Evolutionary conservation across 2,797 vertebrate species (phyloP).

Genomic region (Melanotaenia nigrans): DNA sequence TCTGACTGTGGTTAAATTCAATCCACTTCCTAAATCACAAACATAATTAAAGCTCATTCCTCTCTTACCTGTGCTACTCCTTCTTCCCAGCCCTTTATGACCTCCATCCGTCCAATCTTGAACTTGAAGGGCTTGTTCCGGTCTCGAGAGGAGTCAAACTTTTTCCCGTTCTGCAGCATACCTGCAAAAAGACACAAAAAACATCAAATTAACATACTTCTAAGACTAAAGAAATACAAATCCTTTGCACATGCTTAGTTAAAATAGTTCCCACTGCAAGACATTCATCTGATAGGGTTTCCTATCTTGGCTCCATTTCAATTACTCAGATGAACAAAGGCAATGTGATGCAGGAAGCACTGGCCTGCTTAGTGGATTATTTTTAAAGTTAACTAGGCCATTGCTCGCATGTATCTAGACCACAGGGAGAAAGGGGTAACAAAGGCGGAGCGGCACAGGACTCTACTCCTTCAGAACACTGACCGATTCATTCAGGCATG

Average conservation of each 20-base stretch:
- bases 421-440: conserved; percentile 56
- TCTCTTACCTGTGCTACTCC: conserved; percentile 91
- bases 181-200: conserved; percentile 80
- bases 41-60: neutral
- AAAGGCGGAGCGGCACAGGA: conserved; percentile 47
- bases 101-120: conserved; percentile 94
- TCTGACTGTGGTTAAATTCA: neutral
- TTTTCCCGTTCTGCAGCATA: conserved; percentile 98
- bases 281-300: conserved; percentile 26
- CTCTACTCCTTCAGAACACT: conserved; percentile 49
- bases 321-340: conserved; percentile 74
- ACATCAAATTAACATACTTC: neutral
- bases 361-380: conserved; percentile 81
- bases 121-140: conserved; percentile 99
- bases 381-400: conserved; percentile 82
- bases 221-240: neutral
- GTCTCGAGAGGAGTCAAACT: conserved; percentile 99
- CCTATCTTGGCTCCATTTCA: conserved; percentile 65
- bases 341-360: conserved; percentile 69
- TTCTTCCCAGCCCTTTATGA: conserved; percentile 99
- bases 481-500: conserved; percentile 35
- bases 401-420: conserved; percentile 68
- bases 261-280: neutral
- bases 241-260: neutral
- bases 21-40: neutral